Evolutionary conservation across 1,140 invertebrate species (phyloP).

Genomic region (Heliconius hewitsoni): DNA sequence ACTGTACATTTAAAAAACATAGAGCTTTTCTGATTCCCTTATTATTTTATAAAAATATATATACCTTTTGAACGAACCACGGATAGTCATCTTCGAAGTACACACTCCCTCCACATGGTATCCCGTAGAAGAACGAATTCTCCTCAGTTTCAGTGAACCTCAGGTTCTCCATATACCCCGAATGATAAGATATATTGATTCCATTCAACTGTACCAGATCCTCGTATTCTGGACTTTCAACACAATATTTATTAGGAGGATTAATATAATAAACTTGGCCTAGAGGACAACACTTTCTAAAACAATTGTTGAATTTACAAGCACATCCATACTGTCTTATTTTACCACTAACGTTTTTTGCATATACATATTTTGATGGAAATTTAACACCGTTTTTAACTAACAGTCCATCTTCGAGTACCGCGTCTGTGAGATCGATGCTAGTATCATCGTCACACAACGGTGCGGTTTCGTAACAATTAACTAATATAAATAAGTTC

Average conservation of each 20-base stretch:
- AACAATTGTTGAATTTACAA: conserved; percentile 57
- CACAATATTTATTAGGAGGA: conserved; percentile 35
- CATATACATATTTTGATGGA: conserved; percentile 51
- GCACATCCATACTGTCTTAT: conserved; percentile 57
- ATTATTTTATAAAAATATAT: background rate
- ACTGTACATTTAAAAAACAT: background rate
- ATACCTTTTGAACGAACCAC: conserved; percentile 62
- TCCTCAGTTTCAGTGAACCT: conserved; percentile 34
- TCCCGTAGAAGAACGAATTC: conserved; percentile 44
- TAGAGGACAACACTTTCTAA: conserved; percentile 61
- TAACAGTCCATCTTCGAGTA: conserved; percentile 42
- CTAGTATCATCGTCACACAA: conserved; percentile 53
- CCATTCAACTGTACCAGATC: conserved; percentile 47
- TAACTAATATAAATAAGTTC: conserved; percentile 36
- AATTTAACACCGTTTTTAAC: conserved; percentile 50
- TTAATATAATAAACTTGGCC: conserved; percentile 47
- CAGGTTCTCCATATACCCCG: conserved; percentile 39
- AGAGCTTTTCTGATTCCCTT: background rate
- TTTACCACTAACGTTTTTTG: conserved; percentile 49
- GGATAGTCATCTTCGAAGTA: conserved; percentile 42
- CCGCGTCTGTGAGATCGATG: conserved; percentile 51
- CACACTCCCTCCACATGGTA: conserved; percentile 43
- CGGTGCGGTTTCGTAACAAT: conserved; percentile 34
- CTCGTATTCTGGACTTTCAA: conserved; percentile 20
- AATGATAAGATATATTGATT: conserved; percentile 48